These are phyloP conservation scores for Odocoileus virginianus DNA, from an alignment of 2,113 vertebrate species.

Conservation along the genomic window DNA sequence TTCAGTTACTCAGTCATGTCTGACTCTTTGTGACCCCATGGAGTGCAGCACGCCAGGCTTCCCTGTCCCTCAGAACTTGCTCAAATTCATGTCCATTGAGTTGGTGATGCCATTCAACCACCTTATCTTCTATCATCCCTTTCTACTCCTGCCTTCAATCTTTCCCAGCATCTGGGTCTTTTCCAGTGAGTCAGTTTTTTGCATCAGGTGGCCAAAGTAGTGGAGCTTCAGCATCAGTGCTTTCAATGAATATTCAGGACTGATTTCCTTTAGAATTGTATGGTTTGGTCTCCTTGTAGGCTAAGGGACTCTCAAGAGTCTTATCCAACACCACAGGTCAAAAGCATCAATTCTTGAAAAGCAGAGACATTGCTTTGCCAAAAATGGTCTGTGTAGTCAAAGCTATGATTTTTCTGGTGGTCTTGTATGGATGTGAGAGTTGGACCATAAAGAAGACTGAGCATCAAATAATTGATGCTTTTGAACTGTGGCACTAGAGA, in stretches of 20 bases:
- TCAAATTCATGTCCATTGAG: neutral
- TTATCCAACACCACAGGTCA: neutral
- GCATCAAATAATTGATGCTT: neutral
- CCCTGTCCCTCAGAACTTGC: neutral
- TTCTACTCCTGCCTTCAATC: neutral
- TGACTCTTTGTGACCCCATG: fast-evolving
- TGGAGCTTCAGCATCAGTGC: neutral
- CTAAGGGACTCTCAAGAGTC: neutral
- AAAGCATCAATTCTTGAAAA: neutral
- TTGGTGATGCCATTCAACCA: neutral
- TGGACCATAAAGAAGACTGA: neutral
- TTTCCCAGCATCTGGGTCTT: neutral
- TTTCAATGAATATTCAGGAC: neutral
- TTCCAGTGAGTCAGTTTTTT: neutral
- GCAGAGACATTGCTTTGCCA: neutral
- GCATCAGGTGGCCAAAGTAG: neutral
- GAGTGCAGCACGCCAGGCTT: neutral
- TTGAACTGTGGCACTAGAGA: neutral
- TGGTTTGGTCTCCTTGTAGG: neutral
- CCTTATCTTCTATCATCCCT: neutral
- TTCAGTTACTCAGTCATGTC: neutral
- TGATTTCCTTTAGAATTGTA: neutral
- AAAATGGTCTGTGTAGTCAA: neutral
- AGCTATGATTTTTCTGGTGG: neutral
- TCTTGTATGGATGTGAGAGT: neutral